Percentiles rank a stretch among this genome's conserved stretches.
These are phyloP conservation scores for Drosophila bunnanda DNA, from an alignment of 2,888 invertebrate species.

Conservation along the genomic window DNA sequence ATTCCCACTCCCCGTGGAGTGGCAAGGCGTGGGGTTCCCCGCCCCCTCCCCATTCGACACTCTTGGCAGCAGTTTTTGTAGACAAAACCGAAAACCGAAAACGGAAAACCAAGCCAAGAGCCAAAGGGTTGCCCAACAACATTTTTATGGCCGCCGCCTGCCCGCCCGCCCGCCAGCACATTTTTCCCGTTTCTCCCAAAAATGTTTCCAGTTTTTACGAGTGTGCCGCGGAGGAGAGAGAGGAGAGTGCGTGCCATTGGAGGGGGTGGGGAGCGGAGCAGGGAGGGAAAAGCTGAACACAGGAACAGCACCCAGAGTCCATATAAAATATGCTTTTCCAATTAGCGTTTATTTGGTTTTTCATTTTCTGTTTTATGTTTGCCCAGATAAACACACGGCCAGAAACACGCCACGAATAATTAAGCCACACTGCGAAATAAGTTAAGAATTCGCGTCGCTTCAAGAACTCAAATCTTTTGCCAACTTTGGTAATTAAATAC, in stretches of 20 bases:
- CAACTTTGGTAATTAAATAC: conserved; percentile 1
- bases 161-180: conserved; percentile 5
- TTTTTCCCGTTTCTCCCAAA: conserved; percentile 54
- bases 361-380: conserved; percentile 76
- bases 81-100: conserved; percentile 29
- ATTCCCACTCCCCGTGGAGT: conserved; percentile 41
- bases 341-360: conserved; percentile 81
- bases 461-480: background rate
- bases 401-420: conserved; percentile 43
- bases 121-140: conserved; percentile 70
- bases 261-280: background rate
- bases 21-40: background rate
- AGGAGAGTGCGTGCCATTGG: conserved; percentile 63
- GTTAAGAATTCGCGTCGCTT: background rate
- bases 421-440: conserved; percentile 32
- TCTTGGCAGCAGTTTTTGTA: conserved; percentile 14
- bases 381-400: conserved; percentile 69
- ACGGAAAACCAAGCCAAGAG: conserved; percentile 29
- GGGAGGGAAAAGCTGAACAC: background rate
- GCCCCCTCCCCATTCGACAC: background rate
- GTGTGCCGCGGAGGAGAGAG: conserved; percentile 62
- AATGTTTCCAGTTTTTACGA: conserved; percentile 75
- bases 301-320: conserved; percentile 38
- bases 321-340: conserved; percentile 80
- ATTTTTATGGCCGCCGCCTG: conserved; percentile 49